Percentiles rank a stretch among this genome's conserved stretches.
Evolutionary conservation across 2,888 invertebrate species (phyloP).

Genomic region (Leptinotarsa tumamoca): DNA sequence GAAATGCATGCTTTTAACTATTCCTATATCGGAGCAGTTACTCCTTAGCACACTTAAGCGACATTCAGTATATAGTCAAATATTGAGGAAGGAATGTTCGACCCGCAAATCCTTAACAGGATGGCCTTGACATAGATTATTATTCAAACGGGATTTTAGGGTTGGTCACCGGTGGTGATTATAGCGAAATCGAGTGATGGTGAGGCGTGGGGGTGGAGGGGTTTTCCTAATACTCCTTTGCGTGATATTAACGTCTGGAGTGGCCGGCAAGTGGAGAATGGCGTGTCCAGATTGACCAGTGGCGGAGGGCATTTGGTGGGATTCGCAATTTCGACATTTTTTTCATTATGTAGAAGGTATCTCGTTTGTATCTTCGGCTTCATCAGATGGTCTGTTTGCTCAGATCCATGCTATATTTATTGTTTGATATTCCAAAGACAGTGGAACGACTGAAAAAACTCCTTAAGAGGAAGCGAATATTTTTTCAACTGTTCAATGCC

Average conservation of each 20-base stretch:
- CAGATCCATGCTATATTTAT: too few relatives aligned
- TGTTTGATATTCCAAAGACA: too few relatives aligned
- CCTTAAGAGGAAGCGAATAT: too few relatives aligned
- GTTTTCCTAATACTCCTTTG: constrained; percentile 59
- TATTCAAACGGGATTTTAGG: constrained; percentile 26
- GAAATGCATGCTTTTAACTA: too few relatives aligned
- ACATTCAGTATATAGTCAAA: background rate
- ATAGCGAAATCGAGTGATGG: constrained; percentile 31
- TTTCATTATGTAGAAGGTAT: too few relatives aligned
- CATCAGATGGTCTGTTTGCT: too few relatives aligned
- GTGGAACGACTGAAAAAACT: too few relatives aligned
- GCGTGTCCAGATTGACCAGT: constrained; percentile 63
- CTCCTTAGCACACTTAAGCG: background rate
- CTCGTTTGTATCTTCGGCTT: too few relatives aligned
- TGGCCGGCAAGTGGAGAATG: constrained; percentile 64
- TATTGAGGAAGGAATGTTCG: background rate
- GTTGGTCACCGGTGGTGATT: constrained; percentile 31
- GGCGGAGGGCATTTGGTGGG: constrained; percentile 51
- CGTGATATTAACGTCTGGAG: constrained; percentile 61
- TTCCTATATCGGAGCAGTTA: too few relatives aligned
- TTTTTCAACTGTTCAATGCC: too few relatives aligned
- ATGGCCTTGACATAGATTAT: constrained; percentile 44
- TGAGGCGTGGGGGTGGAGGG: constrained; percentile 38
- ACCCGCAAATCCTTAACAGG: constrained; percentile 18
- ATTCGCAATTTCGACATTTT: background rate